These are phyloP conservation scores for Lemur catta DNA, from an alignment of 2,797 vertebrate species.

Conservation along the genomic window DNA sequence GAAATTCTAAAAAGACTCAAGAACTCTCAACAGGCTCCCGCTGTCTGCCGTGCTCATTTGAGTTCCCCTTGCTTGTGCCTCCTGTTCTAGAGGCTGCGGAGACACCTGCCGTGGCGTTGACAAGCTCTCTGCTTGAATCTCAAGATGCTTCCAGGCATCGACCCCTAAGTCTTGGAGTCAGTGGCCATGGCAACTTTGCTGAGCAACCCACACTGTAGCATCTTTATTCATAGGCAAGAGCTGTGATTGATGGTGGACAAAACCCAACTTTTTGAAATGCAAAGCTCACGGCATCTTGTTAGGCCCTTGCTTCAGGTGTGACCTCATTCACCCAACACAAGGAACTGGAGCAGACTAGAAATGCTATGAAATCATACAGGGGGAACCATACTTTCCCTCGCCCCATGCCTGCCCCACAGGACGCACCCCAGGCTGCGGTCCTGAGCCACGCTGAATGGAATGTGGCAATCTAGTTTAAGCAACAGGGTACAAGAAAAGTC, in stretches of 20 bases:
- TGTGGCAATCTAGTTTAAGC: background rate
- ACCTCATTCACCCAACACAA: background rate
- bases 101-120: accelerated
- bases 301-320: background rate
- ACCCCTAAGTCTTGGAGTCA: background rate
- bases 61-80: background rate
- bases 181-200: background rate
- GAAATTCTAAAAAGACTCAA: background rate
- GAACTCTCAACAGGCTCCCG: background rate
- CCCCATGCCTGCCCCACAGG: background rate
- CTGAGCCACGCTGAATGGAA: background rate
- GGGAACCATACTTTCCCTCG: background rate
- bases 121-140: background rate
- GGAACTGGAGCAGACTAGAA: background rate
- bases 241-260: background rate
- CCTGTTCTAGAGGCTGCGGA: background rate
- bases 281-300: background rate
- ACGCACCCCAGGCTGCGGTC: no score
- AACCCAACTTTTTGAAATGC: background rate
- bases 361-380: background rate
- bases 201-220: background rate
- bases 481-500: background rate
- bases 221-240: background rate
- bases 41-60: background rate
- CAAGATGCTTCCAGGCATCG: no score